Evolutionary conservation across 2,113 vertebrate species (phyloP), one percentile per base, ranked within the genome.

Genomic region (Rhabdomys dilectus): DNA sequence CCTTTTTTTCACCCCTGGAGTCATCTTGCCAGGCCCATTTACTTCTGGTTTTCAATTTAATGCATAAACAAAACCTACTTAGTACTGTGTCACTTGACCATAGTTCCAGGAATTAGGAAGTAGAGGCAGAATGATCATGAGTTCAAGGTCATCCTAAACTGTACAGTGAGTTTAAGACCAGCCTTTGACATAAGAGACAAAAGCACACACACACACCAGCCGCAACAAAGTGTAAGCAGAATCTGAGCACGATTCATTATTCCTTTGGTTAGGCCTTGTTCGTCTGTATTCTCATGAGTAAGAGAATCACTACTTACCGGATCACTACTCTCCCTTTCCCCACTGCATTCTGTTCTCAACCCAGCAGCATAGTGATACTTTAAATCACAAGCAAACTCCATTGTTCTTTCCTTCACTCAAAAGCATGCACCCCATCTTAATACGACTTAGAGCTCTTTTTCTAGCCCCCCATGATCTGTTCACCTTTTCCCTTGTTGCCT

Each of bases 381-480:
- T 75, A 80, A 95, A 76, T 92, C 17, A 56, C 34, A 93, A 76
- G 24, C 58, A 21, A 91, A 91, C 48, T 90, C 21, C 48, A 64
- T 39, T 11, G 56, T 81, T 95, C 36, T 93, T 19, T 93, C 29
- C 72, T 96, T 0, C 91, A 34, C 77, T 95, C 5, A 92, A 76
- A 96, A 39, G 51, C n/a, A 84, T 91, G 12, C 29, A 91, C 89
- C 56, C 45, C 39, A 51, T 86, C 22, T 88, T 93, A 48, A 2
- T 95, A 53, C 1, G 86, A 21, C 53, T 60, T 39, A 93, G 13
- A 95, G 72, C 62, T 24, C 7, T 24, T 60, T 31, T 81, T 11
- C 91, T 93, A 60, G 12, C 53, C 51, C 34, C 42, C 0, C 31
- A 11, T 31, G 6, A 68, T 88, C 60, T 91, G 6, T 7, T 75